Evolutionary conservation across 2,888 invertebrate genomes (phyloP), one percentile per base, ranked within the genome.

Genomic region (Lasioglossum figueresi): DNA sequence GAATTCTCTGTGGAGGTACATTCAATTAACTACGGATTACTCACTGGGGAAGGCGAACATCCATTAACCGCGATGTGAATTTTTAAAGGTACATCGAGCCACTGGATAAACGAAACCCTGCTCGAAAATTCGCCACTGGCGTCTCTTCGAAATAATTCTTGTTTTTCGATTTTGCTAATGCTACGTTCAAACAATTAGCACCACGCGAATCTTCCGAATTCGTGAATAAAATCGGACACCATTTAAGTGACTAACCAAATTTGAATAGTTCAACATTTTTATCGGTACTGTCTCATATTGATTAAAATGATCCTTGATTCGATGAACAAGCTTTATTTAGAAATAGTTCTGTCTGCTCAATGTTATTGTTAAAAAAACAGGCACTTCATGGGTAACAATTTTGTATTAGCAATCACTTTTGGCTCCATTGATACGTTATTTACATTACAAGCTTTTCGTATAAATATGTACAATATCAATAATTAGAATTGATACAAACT

Each of bases 1-100:
- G 23, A 84, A 79, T 83, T 79, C 78, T 48, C 79, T 74, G 43
- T 43, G 34, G 76, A 78, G 59, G 37, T 40, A 59, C 74, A 71
- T 85, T 78, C 71, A 79, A 87, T 84, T 84, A 86, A 73, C 78
- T 59, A 31, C n/a, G 34, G 66, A 87, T 84, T 84, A 82, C 48
- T 73, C 70, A 31, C 52, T 66, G 12, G 40, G 68, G 45, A 81
- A 66, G 12, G 72, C 27, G 63, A 40, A 45, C 71, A 74, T 86
- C 79, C 79, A 77, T 80, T 80, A 82, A 66, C 68, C 76, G 12
- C 68, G 72, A 79, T 86, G 76, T 71, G 72, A 68, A 34, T 83
- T 71, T 78, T 52, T 34, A 78, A 76, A 80, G 77, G 31, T n/a
- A 52, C 48, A 48, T 14, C 43, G 43, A 79, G 66, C 45, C n/a